Evolutionary conservation across 1,140 invertebrate species (phyloP).

Genomic region (Drosophila asahinai): DNA sequence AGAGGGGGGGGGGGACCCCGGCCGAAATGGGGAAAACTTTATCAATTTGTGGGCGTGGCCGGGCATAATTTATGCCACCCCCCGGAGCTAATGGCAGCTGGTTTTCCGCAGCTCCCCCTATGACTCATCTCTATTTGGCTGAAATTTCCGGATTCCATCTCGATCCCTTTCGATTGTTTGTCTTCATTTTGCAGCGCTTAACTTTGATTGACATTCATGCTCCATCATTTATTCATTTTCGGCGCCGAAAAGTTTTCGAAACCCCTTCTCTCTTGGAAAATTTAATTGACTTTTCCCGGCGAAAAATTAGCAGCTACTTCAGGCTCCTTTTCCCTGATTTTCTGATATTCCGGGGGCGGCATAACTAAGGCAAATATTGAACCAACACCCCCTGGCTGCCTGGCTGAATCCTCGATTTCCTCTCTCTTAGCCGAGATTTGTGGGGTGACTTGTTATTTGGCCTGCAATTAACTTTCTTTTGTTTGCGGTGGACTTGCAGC

Average conservation of each 20-base stretch:
- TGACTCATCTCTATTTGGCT: slow-evolving; percentile 70
- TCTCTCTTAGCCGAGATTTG: slow-evolving; percentile 17
- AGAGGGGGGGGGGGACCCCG: not conserved
- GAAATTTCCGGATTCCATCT: slow-evolving; percentile 54
- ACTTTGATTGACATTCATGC: slow-evolving; percentile 82
- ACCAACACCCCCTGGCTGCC: slow-evolving; percentile 15
- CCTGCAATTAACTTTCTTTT: slow-evolving; percentile 74
- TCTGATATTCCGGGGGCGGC: slow-evolving; percentile 24
- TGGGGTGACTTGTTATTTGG: slow-evolving; percentile 55
- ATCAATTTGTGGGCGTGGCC: slow-evolving; percentile 79
- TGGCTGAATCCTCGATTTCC: not conserved
- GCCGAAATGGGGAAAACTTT: slow-evolving; percentile 57
- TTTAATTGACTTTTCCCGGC: slow-evolving; percentile 58
- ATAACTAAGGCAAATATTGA: slow-evolving; percentile 58
- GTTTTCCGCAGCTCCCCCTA: slow-evolving; percentile 13
- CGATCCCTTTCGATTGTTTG: slow-evolving; percentile 57
- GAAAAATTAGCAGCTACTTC: slow-evolving; percentile 52
- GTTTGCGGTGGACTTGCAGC: slow-evolving; percentile 61
- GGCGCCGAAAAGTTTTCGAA: slow-evolving; percentile 55
- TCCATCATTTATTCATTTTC: slow-evolving; percentile 80
- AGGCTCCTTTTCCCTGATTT: slow-evolving; percentile 13
- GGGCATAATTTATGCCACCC: slow-evolving; percentile 72
- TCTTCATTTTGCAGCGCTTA: slow-evolving; percentile 68
- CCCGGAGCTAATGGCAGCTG: slow-evolving; percentile 60
- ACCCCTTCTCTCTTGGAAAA: slow-evolving; percentile 14